Evolutionary conservation across 2,797 vertebrate genomes (phyloP), one percentile per base, ranked within the genome.

Genomic region (Onychomys leucogaster): DNA sequence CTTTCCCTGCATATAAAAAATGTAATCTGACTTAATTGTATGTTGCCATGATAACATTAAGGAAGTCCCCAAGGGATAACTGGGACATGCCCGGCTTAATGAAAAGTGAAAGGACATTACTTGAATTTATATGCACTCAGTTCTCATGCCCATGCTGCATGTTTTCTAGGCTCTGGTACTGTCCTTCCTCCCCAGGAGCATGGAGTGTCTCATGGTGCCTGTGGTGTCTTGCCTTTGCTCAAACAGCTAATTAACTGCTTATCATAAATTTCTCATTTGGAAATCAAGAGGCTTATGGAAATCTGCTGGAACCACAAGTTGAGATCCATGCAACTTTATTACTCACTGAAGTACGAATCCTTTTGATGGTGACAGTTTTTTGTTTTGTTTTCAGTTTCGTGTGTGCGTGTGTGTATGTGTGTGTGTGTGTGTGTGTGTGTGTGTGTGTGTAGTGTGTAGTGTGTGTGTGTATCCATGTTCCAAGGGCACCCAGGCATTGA

Each of bases 11-110:
- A 94, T 97, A 96, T 95, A 97, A 98, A 98, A 97, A 98, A 98
- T 97, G 95, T 97, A 98, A 98, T 98, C 97, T 96, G 97, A 98
- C 98, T 98, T 99, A 98, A 98, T 98, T 98, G 98, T 97, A 97
- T 98, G 98, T 96, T 98, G 98, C 98, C 94, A 96, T 94, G 98
- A 97, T 98, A 98, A 97, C 34, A 98, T 96, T 96, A 98, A 98
- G 98, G 92, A 97, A 98, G 97, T 98, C 97, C 97, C 97, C 83
- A 12, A 23, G 96, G 96, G 84, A 98, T 94, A 96, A 96, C 92
- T 90, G 89, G 89, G 98, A 96, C 67, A 97, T 97, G 98, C 82
- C 98, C 27, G 6, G 96, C 91, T 97, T 98, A 97, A 98, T 97
- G 97, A 98, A 98, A 98, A 98, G 96, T 97, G 96, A 96, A 91